Evolutionary conservation across 2,888 invertebrate species (phyloP).

Genomic region (Prenolepis imparis): DNA sequence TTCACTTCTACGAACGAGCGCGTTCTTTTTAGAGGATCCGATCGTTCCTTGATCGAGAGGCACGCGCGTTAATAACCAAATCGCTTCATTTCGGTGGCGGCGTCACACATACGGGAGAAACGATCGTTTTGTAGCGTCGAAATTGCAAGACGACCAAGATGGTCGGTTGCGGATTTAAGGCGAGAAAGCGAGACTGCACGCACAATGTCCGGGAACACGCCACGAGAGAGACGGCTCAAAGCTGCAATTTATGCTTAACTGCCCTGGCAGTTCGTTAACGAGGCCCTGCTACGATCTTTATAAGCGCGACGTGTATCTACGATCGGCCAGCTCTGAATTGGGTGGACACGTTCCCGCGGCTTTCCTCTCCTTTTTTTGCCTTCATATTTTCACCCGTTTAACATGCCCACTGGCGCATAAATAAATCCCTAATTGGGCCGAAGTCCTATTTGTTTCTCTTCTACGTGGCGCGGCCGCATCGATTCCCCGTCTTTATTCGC

Average conservation of each 20-base stretch:
- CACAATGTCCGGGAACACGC: constrained; percentile 61
- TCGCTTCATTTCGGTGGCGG: constrained; percentile 58
- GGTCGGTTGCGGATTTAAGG: constrained; percentile 69
- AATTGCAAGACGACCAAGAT: constrained; percentile 61
- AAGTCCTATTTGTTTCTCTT: constrained; percentile 75
- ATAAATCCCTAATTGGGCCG: constrained; percentile 78
- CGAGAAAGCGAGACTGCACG: constrained; percentile 70
- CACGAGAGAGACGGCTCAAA: constrained; percentile 67
- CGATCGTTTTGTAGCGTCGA: constrained; percentile 58
- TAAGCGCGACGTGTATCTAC: constrained; percentile 78
- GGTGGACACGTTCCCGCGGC: constrained; percentile 75
- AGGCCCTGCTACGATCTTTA: constrained; percentile 76
- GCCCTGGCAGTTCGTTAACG: constrained; percentile 79
- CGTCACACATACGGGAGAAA: constrained; percentile 38
- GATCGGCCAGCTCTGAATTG: constrained; percentile 74
- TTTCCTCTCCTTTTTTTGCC: constrained; percentile 68
- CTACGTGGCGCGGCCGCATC: constrained; percentile 46
- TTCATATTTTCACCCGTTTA: constrained; percentile 79
- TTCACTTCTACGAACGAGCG: constrained; percentile 19
- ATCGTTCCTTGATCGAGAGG: constrained; percentile 53
- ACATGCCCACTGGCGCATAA: constrained; percentile 74
- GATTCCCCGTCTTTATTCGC: constrained; percentile 12
- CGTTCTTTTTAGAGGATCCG: not conserved
- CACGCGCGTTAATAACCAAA: constrained; percentile 62
- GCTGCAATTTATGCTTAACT: constrained; percentile 78